These are phyloP conservation scores for Zonitis immaculata DNA, from an alignment of 2,888 invertebrate genomes.

Conservation along the genomic window DNA sequence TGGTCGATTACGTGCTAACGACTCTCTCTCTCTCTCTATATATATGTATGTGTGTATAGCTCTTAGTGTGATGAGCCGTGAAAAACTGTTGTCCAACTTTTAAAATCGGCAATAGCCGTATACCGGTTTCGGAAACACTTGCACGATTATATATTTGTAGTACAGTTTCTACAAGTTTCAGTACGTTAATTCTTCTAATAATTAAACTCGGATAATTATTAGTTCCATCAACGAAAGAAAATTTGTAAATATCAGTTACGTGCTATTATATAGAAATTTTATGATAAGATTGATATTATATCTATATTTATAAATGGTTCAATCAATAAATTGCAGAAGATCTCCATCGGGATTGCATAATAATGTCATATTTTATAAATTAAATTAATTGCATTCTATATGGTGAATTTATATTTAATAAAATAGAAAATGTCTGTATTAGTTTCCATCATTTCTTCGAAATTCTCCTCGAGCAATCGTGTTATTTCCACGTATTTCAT, in stretches of 20 bases:
- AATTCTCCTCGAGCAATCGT: not conserved
- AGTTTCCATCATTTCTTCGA: not conserved
- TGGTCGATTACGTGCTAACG: not conserved
- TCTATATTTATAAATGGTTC: not conserved
- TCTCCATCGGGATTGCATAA: not conserved
- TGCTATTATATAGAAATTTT: not conserved
- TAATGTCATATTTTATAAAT: not conserved
- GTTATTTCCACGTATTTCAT: slow-evolving; percentile 10
- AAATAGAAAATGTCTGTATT: not conserved
- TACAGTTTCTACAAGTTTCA: too few relatives aligned
- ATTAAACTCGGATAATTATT: not conserved
- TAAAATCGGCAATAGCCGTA: not conserved
- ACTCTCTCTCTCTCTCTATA: too few relatives aligned
- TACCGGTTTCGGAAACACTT: not conserved
- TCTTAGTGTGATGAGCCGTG: not conserved
- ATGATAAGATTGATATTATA: not conserved
- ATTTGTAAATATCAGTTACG: not conserved
- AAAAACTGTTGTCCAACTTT: not conserved
- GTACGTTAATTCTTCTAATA: not conserved
- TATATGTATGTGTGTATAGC: too few relatives aligned
- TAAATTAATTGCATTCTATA: not conserved
- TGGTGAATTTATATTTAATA: too few relatives aligned
- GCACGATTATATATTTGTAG: not conserved
- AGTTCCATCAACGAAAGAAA: not conserved
- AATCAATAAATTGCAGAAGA: not conserved